Evolutionary conservation across 2,113 vertebrate species (phyloP), one percentile per base, ranked within the genome.

Genomic region (Psephotus haematonotus): DNA sequence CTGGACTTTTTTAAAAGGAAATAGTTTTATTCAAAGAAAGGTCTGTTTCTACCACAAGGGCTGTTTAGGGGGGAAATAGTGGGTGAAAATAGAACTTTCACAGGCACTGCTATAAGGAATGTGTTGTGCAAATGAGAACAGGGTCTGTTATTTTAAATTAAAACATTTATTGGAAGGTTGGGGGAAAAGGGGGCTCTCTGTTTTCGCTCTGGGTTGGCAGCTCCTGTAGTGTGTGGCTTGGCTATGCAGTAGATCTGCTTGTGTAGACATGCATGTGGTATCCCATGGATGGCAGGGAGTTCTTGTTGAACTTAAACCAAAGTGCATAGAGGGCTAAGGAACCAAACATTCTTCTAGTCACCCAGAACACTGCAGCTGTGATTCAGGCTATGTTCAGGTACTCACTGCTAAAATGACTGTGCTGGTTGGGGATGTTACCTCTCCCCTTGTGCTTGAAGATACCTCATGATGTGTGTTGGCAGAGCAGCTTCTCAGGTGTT

Each of bases 21-120:
- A 93, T 94, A 90, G 87, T 95, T 97, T 88, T 85, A 93, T 92
- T 95, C 86, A 96, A 94, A 96, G 92, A 57, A 96, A 92, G 83
- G 92, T 88, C 95, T 96, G 93, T 96, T 96, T 82, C 88, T 88
- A 68, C 77, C 80, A 69, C 47, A 37, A 53, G 74, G 57, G 57
- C 80, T 82, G 69, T 88, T 92, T 65, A 77, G 92, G 77, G 35
- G 85, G 82, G 74, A 90, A 94, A 64, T 52, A 94, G 86, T 46
- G 83, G 72, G 46, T 84, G 91, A 86, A 95, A 97, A 93, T 84
- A 47, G 2, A 68, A 60, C 87, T 96, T 96, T 78, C 60, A 68
- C 35, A 55, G 93, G 29, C 65, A 75, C 35, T 12, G 33, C 80
- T 86, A 4, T 60, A 86, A 92, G 88, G 95, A 75, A n/a, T 16